A percentile compares a stretch with the other conserved stretches of the same genome.
These are phyloP conservation scores for Raja brachyura DNA, from an alignment of 2,113 vertebrate species.

Conservation along the genomic window DNA sequence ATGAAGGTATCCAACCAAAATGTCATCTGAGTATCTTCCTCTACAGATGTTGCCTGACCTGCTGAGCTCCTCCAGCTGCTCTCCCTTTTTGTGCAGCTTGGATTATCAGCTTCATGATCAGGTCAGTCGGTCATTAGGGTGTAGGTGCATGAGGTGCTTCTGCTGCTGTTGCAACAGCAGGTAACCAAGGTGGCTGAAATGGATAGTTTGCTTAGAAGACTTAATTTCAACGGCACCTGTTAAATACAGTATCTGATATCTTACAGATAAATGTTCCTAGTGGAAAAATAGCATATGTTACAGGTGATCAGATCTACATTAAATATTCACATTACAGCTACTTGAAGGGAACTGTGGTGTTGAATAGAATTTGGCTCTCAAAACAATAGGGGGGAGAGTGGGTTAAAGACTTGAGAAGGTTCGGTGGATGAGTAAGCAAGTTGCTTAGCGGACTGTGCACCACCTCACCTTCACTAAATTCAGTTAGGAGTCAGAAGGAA, in stretches of 20 bases:
- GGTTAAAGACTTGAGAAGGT: background rate
- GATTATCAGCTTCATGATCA: background rate
- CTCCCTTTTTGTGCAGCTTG: background rate
- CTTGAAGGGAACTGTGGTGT: background rate
- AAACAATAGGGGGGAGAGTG: too few species aligned
- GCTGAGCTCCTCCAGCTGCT: too few species aligned
- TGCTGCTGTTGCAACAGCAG: background rate
- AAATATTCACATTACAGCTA: background rate
- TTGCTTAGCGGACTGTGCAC: background rate
- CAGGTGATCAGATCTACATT: background rate
- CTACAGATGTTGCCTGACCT: too few species aligned
- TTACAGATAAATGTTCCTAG: background rate
- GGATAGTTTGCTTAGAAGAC: background rate
- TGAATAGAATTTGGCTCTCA: background rate
- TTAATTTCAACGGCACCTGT: background rate
- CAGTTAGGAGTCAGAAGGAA: background rate
- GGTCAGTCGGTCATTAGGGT: background rate
- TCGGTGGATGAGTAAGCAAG: background rate
- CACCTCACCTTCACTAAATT: background rate
- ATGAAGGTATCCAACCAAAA: too few species aligned
- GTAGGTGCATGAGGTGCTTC: background rate
- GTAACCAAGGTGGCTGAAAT: background rate
- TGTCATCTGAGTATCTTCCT: too few species aligned
- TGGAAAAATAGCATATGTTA: background rate
- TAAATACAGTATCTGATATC: background rate